Evolutionary conservation across 2,888 invertebrate species (phyloP).

Genomic region (Oligia strigilis): DNA sequence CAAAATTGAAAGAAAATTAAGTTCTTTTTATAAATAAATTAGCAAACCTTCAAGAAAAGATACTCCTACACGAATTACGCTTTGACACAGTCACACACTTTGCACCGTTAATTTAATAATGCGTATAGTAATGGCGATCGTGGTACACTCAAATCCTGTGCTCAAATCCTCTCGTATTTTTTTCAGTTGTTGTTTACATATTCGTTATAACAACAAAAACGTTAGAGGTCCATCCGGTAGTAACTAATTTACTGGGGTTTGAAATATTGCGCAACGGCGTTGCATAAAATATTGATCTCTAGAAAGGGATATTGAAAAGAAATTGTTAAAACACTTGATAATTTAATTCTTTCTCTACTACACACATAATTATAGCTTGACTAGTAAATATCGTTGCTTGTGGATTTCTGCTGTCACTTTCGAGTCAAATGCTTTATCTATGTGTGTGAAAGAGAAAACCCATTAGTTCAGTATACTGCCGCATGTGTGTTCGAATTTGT

Average conservation of each 20-base stretch:
- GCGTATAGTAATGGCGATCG: constrained; percentile 69
- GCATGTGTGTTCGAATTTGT: constrained; percentile 56
- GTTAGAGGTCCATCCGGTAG: background rate
- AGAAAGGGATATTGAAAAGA: constrained; percentile 59
- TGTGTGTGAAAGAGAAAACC: constrained; percentile 58
- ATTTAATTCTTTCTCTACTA: constrained; percentile 61
- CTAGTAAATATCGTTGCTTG: constrained; percentile 49
- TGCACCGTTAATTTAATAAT: constrained; percentile 65
- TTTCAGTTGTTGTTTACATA: constrained; percentile 63
- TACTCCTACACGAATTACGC: constrained; percentile 62
- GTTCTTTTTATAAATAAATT: constrained; percentile 76
- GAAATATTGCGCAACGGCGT: constrained; percentile 31
- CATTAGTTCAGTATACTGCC: constrained; percentile 48
- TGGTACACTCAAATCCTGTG: constrained; percentile 48
- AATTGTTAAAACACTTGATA: constrained; percentile 57
- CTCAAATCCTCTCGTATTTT: constrained; percentile 48
- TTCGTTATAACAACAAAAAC: constrained; percentile 52
- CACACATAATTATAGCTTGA: constrained; percentile 46
- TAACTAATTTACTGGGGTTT: constrained; percentile 5
- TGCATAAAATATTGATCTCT: constrained; percentile 54
- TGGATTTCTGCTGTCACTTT: constrained; percentile 48
- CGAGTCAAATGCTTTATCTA: constrained; percentile 3
- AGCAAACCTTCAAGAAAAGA: constrained; percentile 67
- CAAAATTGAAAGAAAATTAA: constrained; percentile 83
- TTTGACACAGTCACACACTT: constrained; percentile 57